Evolutionary conservation across 2,888 invertebrate species (phyloP), one percentile per base, ranked within the genome.

Genomic region (Stegana nigrithorax): DNA sequence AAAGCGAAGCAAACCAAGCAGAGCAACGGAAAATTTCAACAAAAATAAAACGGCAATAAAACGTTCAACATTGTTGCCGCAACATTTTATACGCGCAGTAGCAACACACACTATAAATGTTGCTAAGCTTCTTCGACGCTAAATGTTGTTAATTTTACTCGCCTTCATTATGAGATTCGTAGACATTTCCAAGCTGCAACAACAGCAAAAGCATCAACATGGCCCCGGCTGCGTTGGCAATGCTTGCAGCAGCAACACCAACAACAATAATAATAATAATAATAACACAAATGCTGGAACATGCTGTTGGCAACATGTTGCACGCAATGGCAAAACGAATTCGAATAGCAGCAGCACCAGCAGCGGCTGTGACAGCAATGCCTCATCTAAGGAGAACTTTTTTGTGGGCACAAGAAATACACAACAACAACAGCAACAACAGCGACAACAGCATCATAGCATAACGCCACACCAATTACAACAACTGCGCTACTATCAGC

Each of bases 391-490:
- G 63, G 83, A 84, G 68, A 84, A 84, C 55, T 80, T 67, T 57
- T 82, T 74, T 69, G 68, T 67, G 8, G 8, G 39, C 6, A 17
- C 19, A 12, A 62, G 55, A 12, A 60, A 62, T 14, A 62, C 67
- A 44, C 50, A 65, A 55, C 72, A 73, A 47, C 47, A 65, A 64
- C 63, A 69, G 51, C 44, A 68, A 7, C 70, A 71, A 51, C 69
- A 73, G 4, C 72, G 60, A 26, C 60, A 72, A 47, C 73, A 78
- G 59, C 71, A 78, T 56, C 72, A 69, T 57, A 63, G 66, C 27
- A 67, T 78, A 36, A 71, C 71, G 78, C 92, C 93, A 74, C 90
- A 91, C 73, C 91, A 91, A 77, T 88, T 89, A 71, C 90, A 84
- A 67, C 80, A 90, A 77, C 83, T 89, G 57, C 85, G 87, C 63